Conservation (phyloP, 2,113 vertebrate species). For the Scomber japonicus region DNA sequence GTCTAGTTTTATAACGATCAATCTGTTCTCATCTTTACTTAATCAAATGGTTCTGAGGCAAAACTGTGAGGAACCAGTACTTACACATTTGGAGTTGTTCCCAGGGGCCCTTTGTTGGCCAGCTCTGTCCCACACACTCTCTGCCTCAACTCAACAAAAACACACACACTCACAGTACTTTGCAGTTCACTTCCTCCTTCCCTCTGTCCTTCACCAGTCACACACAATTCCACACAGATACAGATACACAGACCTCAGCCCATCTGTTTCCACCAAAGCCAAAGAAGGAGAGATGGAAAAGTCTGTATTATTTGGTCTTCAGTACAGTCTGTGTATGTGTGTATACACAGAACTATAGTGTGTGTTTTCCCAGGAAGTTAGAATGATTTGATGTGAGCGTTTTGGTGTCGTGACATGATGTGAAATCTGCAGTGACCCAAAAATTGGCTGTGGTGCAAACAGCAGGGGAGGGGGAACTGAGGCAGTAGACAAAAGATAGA, state of each 20-base stretch:
- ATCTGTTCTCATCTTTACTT: neutral
- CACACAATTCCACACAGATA: conserved; percentile 26
- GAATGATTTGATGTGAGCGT: conserved; percentile 54
- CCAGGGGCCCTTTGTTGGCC: neutral
- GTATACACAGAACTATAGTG: neutral
- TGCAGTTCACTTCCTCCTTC: neutral
- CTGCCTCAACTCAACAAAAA: neutral
- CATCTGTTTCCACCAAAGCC: conserved; percentile 45
- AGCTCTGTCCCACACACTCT: neutral
- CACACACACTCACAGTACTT: neutral
- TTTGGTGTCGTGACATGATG: conserved; percentile 54
- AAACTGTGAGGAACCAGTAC: neutral
- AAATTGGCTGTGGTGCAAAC: conserved; percentile 58
- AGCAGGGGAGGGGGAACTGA: conserved; percentile 40
- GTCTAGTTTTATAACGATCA: neutral
- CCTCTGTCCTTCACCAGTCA: conserved; percentile 48
- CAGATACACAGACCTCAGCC: conserved; percentile 31
- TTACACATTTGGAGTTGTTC: neutral
- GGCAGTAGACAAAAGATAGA: conserved; percentile 34
- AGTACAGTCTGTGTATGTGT: conserved; percentile 19
- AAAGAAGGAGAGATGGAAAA: conserved; percentile 10
- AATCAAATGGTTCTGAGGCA: conserved; percentile 1
- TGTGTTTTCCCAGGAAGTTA: conserved; percentile 19
- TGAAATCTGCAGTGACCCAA: conserved; percentile 64
- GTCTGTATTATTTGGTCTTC: conserved; percentile 7